Evolutionary conservation across 37 sponge, comb jelly and placozoan genomes (phyloP).

Genomic region (Dysidea cf. avara): DNA sequence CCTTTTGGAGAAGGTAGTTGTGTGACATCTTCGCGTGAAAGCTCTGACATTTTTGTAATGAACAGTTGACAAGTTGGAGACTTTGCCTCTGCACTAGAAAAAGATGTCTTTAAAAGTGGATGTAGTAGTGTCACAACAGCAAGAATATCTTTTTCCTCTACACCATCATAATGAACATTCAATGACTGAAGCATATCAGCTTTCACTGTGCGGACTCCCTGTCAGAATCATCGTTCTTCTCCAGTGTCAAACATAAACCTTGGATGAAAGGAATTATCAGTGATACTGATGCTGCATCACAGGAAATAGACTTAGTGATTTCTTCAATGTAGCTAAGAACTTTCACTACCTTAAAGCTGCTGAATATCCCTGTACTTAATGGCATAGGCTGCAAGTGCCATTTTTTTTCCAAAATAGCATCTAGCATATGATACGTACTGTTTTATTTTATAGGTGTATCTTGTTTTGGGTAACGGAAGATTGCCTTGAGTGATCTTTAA

Average conservation of each 20-base stretch:
- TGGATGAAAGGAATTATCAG: constrained; percentile 7
- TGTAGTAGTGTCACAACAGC: background rate
- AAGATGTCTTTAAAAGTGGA: constrained; percentile 10
- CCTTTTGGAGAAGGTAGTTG: no score
- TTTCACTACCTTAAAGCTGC: constrained; percentile 7
- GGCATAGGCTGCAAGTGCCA: constrained; percentile 33
- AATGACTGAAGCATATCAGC: constrained; percentile 14
- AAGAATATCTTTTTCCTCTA: background rate
- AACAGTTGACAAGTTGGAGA: background rate
- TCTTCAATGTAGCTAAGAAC: constrained; percentile 10
- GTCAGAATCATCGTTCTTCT: constrained; percentile 4
- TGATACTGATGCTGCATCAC: constrained; percentile 6
- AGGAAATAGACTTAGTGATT: constrained; percentile 14
- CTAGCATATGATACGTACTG: constrained; percentile 4
- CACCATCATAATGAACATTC: constrained; percentile 3
- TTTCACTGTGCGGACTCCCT: constrained; percentile 2
- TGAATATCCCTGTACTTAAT: background rate
- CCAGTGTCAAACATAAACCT: background rate
- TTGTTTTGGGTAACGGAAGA: constrained; percentile 20
- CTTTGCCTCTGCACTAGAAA: constrained; percentile 3
- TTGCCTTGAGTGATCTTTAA: constrained; percentile 10
- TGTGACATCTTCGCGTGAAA: no score
- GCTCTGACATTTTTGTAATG: background rate
- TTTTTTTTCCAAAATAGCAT: constrained; percentile 13
- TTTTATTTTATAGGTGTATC: constrained; percentile 9